Conservation (phyloP, 2,888 invertebrate species). For the Orthosia cruda region DNA sequence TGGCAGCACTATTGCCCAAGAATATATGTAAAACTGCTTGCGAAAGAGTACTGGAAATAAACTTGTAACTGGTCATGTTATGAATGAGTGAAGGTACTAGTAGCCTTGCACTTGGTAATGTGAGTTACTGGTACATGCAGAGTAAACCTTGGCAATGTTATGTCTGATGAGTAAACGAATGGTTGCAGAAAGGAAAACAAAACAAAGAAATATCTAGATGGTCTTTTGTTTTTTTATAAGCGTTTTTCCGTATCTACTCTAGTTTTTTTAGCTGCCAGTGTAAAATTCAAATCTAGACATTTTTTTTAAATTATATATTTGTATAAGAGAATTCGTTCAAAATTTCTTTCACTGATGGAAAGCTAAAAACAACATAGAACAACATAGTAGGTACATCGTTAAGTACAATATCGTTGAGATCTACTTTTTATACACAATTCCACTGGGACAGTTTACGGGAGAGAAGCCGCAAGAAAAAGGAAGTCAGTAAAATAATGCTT, state of each 20-base stretch:
- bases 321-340: too few relatives aligned
- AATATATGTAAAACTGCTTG: conserved; percentile 16
- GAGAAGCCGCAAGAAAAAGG: neutral
- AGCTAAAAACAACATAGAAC: too few relatives aligned
- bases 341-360: too few relatives aligned
- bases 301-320: too few relatives aligned
- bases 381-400: too few relatives aligned
- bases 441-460: neutral
- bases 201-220: neutral
- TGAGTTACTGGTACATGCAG: neutral
- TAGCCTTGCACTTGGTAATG: conserved; percentile 41
- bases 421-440: neutral
- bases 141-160: conserved; percentile 17
- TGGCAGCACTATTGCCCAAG: neutral
- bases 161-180: too few relatives aligned
- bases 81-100: conserved; percentile 7
- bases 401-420: too few relatives aligned
- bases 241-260: too few relatives aligned
- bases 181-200: neutral
- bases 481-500: neutral
- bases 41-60: conserved; percentile 16
- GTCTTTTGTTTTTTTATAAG: neutral
- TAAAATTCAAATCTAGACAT: neutral
- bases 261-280: neutral
- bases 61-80: conserved; percentile 3